Evolutionary conservation across 64 coral and sea anemone genomes (phyloP).

Genomic region (Anthopleura sola): DNA sequence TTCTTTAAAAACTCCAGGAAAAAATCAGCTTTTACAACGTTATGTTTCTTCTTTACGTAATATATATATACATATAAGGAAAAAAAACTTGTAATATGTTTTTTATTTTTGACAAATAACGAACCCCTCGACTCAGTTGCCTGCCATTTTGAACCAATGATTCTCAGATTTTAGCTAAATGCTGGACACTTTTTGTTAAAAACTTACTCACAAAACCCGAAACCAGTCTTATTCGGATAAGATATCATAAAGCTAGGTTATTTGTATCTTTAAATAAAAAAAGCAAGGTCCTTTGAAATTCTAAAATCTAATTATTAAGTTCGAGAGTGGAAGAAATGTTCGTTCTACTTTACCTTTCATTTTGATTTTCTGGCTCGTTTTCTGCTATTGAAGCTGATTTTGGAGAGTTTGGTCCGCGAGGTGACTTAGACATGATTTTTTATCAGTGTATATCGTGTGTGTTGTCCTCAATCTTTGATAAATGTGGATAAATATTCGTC

Average conservation of each 20-base stretch:
- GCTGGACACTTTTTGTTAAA: no score
- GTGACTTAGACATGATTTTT: constrained; percentile 19
- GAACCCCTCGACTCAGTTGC: no score
- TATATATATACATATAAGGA: no score
- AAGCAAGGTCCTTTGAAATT: neutral
- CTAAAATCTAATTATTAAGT: neutral
- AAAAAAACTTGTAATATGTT: no score
- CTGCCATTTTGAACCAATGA: no score
- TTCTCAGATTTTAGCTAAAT: no score
- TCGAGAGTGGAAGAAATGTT: neutral
- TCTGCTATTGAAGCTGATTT: neutral
- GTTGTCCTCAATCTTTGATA: neutral
- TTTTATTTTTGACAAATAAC: no score
- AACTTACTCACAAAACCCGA: no score
- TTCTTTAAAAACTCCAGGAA: no score
- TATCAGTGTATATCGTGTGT: neutral
- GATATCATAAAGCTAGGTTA: neutral
- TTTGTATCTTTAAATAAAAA: neutral
- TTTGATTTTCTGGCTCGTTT: neutral
- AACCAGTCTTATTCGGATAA: neutral
- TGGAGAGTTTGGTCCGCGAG: neutral
- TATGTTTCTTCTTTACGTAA: no score
- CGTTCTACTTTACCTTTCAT: neutral
- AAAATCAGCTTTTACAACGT: no score
- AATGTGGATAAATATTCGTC: neutral